Percentiles rank a stretch among this genome's conserved stretches.
Evolutionary conservation across 2,888 invertebrate species (phyloP).

Genomic region (Psylliodes chrysocephalus): DNA sequence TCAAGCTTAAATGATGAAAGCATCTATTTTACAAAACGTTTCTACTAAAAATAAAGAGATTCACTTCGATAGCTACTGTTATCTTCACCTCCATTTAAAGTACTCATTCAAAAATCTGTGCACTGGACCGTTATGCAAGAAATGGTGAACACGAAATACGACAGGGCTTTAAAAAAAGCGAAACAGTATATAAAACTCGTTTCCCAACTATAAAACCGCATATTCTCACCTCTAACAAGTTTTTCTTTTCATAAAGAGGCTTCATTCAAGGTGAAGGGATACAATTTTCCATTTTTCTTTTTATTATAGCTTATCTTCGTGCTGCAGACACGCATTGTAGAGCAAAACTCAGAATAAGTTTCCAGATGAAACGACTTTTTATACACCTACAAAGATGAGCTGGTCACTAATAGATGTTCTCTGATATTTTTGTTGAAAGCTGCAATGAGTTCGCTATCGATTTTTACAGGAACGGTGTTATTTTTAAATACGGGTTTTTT

Average conservation of each 20-base stretch:
- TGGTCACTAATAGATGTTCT: not conserved
- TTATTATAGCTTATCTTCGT: not conserved
- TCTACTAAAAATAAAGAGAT: not conserved
- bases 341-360: not conserved
- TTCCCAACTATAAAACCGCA: not conserved
- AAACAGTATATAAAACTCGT: not conserved
- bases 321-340: not conserved
- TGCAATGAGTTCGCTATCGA: not conserved
- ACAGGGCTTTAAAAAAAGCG: not conserved
- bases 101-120: not conserved
- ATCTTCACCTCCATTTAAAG: not conserved
- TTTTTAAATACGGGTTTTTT: too few species aligned
- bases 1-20: too few species aligned
- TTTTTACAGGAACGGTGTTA: too few species aligned
- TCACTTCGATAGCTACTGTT: not conserved
- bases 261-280: not conserved
- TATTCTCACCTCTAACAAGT: constrained; percentile 3
- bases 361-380: not conserved
- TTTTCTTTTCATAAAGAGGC: not conserved
- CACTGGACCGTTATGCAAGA: not conserved
- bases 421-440: not conserved
- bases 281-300: constrained; percentile 2
- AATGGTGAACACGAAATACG: not conserved
- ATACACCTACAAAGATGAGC: not conserved
- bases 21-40: too few species aligned